Conservation (phyloP, 1,140 invertebrate genomes). For the Euwallacea fornicatus region DNA sequence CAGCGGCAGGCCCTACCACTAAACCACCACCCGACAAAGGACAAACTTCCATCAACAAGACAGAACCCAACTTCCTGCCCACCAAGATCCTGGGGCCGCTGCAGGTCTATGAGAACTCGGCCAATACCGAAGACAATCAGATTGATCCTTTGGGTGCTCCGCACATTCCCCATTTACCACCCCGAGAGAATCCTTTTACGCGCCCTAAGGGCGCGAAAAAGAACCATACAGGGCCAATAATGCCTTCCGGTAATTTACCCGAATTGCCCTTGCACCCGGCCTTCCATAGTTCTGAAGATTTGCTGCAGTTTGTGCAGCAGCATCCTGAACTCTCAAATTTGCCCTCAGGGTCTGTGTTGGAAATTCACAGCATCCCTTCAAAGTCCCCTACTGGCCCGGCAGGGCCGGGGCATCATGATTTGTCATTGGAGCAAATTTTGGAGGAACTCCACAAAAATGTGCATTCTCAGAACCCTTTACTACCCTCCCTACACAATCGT, state of each 20-base stretch:
- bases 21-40: conserved; percentile 31
- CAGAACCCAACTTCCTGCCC: conserved; percentile 30
- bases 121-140: conserved; percentile 12
- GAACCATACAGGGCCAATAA: background rate
- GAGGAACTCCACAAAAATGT: conserved; percentile 49
- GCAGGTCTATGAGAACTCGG: conserved; percentile 46
- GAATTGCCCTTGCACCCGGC: background rate
- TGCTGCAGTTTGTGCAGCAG: conserved; percentile 50
- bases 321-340: conserved; percentile 51
- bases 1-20: conserved; percentile 16
- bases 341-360: conserved; percentile 50
- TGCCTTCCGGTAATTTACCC: conserved; percentile 2
- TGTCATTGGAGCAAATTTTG: conserved; percentile 49
- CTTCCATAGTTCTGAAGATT: conserved; percentile 43
- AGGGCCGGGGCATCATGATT: conserved; percentile 22
- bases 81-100: conserved; percentile 50
- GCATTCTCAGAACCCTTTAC: conserved; percentile 23
- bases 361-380: conserved; percentile 48
- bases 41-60: conserved; percentile 21
- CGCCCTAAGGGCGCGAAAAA: background rate
- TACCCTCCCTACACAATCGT: background rate
- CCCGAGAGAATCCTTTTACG: conserved; percentile 49
- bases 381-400: background rate
- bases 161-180: conserved; percentile 30
- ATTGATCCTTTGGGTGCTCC: conserved; percentile 17